phyloP scores from a whole-genome alignment of 1,140 invertebrate species.

The Sinonovacula constricta region DNA sequence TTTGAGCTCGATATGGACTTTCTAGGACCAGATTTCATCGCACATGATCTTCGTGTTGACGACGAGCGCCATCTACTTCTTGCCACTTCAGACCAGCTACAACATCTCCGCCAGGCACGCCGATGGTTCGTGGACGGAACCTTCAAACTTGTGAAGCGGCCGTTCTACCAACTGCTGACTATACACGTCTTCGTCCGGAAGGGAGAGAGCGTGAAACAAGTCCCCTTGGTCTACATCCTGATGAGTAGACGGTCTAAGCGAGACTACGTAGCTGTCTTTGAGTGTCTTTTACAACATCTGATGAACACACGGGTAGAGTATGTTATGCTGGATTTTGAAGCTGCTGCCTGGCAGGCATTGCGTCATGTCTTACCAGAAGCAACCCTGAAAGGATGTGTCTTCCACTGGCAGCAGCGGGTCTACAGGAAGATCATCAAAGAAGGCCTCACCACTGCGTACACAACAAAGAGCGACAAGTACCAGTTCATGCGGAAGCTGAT shows the following conservation, averaged over 20 bases:
- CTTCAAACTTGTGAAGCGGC: background rate
- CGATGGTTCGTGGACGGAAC: background rate
- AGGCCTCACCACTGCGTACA: background rate
- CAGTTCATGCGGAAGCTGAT: constrained; percentile 3
- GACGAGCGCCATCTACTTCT: no score
- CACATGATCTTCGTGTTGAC: no score
- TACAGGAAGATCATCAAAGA: background rate
- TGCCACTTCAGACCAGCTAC: no score
- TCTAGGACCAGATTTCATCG: no score
- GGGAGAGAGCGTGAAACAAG: background rate
- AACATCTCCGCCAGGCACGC: no score
- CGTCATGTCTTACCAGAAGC: background rate
- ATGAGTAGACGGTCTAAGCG: background rate
- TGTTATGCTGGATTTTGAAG: background rate
- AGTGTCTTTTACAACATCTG: no score
- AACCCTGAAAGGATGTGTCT: background rate
- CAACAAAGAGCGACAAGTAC: background rate
- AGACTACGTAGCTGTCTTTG: background rate
- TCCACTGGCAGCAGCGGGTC: background rate
- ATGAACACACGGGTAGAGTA: background rate
- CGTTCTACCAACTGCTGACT: constrained; percentile 1
- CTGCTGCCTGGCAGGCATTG: constrained; percentile 1
- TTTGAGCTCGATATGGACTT: no score
- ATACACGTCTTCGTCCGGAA: no score
- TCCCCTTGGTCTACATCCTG: background rate